phyloP scores from a whole-genome alignment of 2,113 vertebrate species.

The Chitala chitala region DNA sequence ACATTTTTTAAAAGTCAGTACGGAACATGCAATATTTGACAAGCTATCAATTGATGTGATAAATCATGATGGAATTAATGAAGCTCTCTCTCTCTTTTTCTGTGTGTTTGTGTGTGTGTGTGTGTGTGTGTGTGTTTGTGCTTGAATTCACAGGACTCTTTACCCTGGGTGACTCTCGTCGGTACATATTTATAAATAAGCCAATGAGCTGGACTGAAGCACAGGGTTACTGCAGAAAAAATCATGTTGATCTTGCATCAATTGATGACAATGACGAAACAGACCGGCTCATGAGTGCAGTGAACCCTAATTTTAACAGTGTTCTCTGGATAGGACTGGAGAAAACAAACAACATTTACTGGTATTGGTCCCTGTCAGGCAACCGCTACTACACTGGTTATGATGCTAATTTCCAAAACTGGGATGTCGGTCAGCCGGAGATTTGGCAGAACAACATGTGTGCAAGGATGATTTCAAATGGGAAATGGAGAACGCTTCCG shows the following conservation, averaged over 20 bases:
- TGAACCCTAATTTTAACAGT: not conserved
- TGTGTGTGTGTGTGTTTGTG: not conserved
- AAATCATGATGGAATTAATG: too few species aligned
- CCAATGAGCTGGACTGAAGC: conserved; percentile 31
- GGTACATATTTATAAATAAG: conserved; percentile 39
- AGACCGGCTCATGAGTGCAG: conserved; percentile 25
- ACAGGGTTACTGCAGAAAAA: conserved; percentile 27
- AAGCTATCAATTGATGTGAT: too few species aligned
- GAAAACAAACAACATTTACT: conserved; percentile 30
- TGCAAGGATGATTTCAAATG: conserved; percentile 39
- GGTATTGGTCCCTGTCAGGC: conserved; percentile 49
- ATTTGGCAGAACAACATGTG: conserved; percentile 34
- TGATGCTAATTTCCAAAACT: conserved; percentile 42
- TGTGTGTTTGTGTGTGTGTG: too few species aligned
- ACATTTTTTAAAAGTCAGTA: too few species aligned
- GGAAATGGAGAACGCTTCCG: conserved; percentile 47
- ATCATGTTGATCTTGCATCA: conserved; percentile 48
- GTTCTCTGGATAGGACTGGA: conserved; percentile 56
- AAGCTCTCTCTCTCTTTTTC: too few species aligned
- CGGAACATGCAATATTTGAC: too few species aligned
- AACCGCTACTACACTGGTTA: conserved; percentile 1
- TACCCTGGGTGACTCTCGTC: conserved; percentile 21
- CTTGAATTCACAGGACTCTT: conserved; percentile 4
- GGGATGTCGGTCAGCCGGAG: conserved; percentile 33
- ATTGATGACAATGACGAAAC: conserved; percentile 42